Conservation (phyloP, 2,888 invertebrate species). For the Tuberolachnus salignus region DNA sequence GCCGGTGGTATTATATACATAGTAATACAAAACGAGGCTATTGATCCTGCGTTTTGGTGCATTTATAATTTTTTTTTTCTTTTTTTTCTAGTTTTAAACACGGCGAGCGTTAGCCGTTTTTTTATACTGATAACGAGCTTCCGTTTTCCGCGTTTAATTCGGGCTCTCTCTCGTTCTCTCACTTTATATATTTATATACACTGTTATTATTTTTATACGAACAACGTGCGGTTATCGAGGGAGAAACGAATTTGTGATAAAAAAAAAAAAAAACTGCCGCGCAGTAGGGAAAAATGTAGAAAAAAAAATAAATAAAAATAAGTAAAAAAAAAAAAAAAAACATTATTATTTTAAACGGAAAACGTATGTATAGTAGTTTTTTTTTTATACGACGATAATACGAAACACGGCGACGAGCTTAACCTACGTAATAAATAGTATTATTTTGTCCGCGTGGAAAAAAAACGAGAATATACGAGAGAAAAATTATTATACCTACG, state of each 20-base stretch:
- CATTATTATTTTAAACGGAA: slow-evolving; percentile 12
- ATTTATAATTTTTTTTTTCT: slow-evolving; percentile 2
- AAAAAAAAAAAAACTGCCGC: neutral
- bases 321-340: slow-evolving; percentile 22
- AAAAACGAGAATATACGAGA: no score
- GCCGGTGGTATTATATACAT: neutral
- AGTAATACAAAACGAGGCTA: slow-evolving; percentile 25
- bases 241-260: slow-evolving; percentile 45
- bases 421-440: no score
- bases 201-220: no score
- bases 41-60: slow-evolving; percentile 40
- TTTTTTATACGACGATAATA: slow-evolving; percentile 24
- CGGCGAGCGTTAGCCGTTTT: neutral
- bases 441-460: no score
- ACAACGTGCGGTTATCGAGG: slow-evolving; percentile 23
- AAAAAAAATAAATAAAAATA: neutral
- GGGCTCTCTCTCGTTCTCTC: slow-evolving; percentile 21
- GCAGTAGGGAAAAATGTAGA: neutral
- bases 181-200: no score
- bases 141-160: slow-evolving; percentile 51
- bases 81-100: slow-evolving; percentile 28
- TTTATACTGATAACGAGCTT: slow-evolving; percentile 38
- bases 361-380: neutral
- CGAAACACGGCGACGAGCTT: slow-evolving; percentile 17
- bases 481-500: no score